Evolutionary conservation across 2,888 invertebrate genomes (phyloP), one percentile per base, ranked within the genome.

Genomic region (Andrena trimmerana): DNA sequence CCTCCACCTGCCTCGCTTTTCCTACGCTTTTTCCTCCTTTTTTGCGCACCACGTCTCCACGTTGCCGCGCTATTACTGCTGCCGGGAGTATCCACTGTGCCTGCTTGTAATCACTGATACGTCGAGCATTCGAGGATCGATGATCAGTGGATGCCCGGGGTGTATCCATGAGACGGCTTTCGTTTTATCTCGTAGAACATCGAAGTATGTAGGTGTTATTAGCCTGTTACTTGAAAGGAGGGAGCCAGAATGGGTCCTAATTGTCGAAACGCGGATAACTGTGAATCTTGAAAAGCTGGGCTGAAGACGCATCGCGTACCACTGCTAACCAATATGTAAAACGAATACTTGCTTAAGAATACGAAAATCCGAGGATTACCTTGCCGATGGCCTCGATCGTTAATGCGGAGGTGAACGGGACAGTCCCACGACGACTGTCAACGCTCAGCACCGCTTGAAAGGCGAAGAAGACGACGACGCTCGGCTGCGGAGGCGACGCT

Each of bases 361-460:
- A 68, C 13, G 52, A 54, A 24, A 68, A 68, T 8, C 29, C 42
- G 33, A 16, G 59, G n/a, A 42, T 69, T 29, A 81, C 67, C 63
- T 85, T 78, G 62, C 24, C 24, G 29, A 16, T 88, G 92, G 90
- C 91, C 89, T 85, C 87, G 86, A 89, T 90, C 81, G 85, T 83
- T 83, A 88, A 87, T 84, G 83, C 77, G 66, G 74, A 72, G 84
- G 85, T 80, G 87, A 90, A 86, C 88, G 90, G 87, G 88, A 90
- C 88, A 88, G 81, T 92, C 92, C 90, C 92, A 92, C 92, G 92
- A 90, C 86, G 88, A 89, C 88, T 91, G 91, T 92, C 91, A 92
- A 92, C 90, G 87, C 79, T 81, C 83, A 75, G 50, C 29, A 69
- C 68, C 78, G 75, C 76, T 80, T 78, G 76, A 59, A 65, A 31